Evolutionary conservation across 1,140 invertebrate species (phyloP).

Genomic region (Steinernema feltiae): DNA sequence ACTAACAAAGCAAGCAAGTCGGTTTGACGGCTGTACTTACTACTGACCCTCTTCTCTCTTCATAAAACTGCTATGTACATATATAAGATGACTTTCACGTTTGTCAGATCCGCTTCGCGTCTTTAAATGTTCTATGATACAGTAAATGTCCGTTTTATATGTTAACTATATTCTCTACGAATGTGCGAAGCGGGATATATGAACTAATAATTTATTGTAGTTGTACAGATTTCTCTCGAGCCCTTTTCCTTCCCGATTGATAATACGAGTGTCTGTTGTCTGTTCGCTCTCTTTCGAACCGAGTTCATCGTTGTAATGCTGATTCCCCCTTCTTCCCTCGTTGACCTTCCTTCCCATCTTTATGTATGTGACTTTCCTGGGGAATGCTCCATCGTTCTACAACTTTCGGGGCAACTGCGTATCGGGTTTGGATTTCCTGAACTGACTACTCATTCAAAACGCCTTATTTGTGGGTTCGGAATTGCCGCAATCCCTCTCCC

Average conservation of each 20-base stretch:
- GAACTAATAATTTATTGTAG: slow-evolving; percentile 8
- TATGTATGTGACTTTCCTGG: background rate
- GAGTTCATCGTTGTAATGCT: background rate
- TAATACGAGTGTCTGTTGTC: background rate
- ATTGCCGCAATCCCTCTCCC: background rate
- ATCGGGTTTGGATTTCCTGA: background rate
- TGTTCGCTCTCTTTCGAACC: background rate
- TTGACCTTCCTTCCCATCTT: background rate
- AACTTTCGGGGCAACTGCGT: background rate
- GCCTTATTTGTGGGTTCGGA: background rate
- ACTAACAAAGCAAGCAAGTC: background rate
- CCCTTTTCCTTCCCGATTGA: background rate
- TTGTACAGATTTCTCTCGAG: slow-evolving; percentile 5
- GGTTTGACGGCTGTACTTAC: background rate
- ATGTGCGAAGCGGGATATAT: background rate
- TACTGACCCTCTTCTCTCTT: background rate
- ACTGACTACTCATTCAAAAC: background rate
- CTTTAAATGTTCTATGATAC: background rate
- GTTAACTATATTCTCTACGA: background rate
- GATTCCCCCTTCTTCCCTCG: background rate
- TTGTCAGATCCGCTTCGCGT: background rate
- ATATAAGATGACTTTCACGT: background rate
- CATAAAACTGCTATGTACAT: background rate
- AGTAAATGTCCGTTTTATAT: background rate
- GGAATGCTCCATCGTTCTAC: background rate